Percentiles rank a stretch among this genome's conserved stretches.
Conservation (phyloP, 2,888 invertebrate genomes). For the Parapristionchus giblindavisi region DNA sequence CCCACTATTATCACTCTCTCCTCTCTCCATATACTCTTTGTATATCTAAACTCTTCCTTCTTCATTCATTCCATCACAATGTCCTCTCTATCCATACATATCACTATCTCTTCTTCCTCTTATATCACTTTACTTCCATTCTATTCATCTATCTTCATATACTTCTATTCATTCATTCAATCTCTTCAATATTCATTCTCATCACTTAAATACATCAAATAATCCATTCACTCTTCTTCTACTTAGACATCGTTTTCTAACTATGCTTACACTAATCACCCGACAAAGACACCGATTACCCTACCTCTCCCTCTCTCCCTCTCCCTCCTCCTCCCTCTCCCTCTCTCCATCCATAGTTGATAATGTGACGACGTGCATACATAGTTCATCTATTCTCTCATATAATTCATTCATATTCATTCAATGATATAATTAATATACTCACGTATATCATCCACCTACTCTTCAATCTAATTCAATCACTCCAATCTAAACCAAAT, state of each 20-base stretch:
- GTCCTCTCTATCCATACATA: too few relatives aligned
- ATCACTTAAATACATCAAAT: not conserved
- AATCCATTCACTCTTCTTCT: conserved; percentile 1
- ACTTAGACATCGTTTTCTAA: not conserved
- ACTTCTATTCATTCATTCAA: too few relatives aligned
- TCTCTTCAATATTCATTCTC: not conserved
- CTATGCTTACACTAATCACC: not conserved
- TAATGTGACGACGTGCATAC: not conserved
- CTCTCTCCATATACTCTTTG: too few relatives aligned
- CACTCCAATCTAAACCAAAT: too few relatives aligned
- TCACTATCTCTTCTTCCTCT: too few relatives aligned
- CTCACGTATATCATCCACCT: not conserved
- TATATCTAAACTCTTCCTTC: not conserved
- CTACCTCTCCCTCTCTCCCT: not conserved
- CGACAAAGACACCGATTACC: too few relatives aligned
- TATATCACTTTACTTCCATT: too few relatives aligned
- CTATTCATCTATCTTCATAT: too few relatives aligned
- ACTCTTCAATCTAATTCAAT: not conserved
- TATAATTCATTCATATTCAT: too few relatives aligned
- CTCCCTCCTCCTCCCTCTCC: not conserved
- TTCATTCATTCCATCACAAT: not conserved
- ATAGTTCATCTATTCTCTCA: not conserved
- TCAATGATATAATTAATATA: too few relatives aligned
- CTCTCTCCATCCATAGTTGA: not conserved
- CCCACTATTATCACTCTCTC: not conserved